Conservation (phyloP, 2,888 invertebrate species). For the Graphium colonna region DNA sequence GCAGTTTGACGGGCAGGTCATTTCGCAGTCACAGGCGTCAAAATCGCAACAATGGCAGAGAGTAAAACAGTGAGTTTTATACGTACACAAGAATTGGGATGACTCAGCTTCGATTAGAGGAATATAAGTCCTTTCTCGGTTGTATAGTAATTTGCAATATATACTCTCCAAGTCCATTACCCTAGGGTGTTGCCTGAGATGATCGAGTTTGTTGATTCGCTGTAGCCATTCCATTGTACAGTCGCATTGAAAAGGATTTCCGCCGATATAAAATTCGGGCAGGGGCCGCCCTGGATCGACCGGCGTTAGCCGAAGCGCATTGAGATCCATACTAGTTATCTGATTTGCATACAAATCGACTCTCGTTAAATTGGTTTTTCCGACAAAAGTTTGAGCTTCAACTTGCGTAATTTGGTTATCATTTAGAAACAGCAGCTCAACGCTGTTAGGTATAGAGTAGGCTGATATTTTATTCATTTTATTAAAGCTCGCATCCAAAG, state of each 20-base stretch:
- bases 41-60: slow-evolving; percentile 98
- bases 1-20: slow-evolving; percentile 96
- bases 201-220: slow-evolving; percentile 91
- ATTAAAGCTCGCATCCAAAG: slow-evolving; percentile 95
- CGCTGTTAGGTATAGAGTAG: slow-evolving; percentile 89
- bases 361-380: slow-evolving; percentile 92
- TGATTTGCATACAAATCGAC: slow-evolving; percentile 96
- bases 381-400: slow-evolving; percentile 93
- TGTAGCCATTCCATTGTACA: slow-evolving; percentile 98
- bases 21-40: slow-evolving; percentile 98
- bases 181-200: slow-evolving; percentile 91
- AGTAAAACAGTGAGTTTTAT: slow-evolving; percentile 95
- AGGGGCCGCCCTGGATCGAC: slow-evolving; percentile 87
- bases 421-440: slow-evolving; percentile 92
- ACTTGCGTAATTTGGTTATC: slow-evolving; percentile 92
- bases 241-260: slow-evolving; percentile 96
- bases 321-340: slow-evolving; percentile 93
- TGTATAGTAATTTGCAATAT: slow-evolving; percentile 92
- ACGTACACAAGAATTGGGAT: slow-evolving; percentile 94
- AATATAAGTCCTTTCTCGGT: slow-evolving; percentile 90
- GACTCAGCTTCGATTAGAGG: slow-evolving; percentile 93
- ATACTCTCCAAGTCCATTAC: slow-evolving; percentile 95
- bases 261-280: slow-evolving; percentile 95
- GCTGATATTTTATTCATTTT: slow-evolving; percentile 88
- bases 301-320: slow-evolving; percentile 90